Evolutionary conservation across 2,888 invertebrate species (phyloP).

Genomic region (Trissolcus japonicus): DNA sequence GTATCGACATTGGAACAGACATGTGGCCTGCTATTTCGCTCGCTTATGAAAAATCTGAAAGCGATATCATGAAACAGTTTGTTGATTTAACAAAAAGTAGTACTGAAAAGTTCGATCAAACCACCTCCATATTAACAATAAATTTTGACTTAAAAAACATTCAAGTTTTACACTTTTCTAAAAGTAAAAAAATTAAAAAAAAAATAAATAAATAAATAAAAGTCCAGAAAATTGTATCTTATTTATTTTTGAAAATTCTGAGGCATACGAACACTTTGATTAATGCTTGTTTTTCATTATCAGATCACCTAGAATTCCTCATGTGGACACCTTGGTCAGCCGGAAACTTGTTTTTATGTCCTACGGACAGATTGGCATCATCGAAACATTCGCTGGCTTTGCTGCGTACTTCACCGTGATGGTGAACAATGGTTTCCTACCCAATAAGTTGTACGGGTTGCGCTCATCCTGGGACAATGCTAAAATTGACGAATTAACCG

Average conservation of each 20-base stretch:
- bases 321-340: slow-evolving; percentile 79
- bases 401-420: slow-evolving; percentile 87
- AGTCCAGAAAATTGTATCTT: no score
- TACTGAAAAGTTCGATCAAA: no score
- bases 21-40: slow-evolving; percentile 87
- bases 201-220: no score
- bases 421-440: slow-evolving; percentile 88
- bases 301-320: slow-evolving; percentile 78
- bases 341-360: slow-evolving; percentile 77
- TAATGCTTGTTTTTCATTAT: background rate
- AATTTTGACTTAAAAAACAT: no score
- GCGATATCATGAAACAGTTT: slow-evolving; percentile 82
- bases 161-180: no score
- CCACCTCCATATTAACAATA: no score
- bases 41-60: slow-evolving; percentile 86
- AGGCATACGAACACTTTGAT: no score
- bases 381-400: slow-evolving; percentile 89
- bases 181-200: no score
- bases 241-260: no score
- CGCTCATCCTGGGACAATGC: slow-evolving; percentile 85
- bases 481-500: slow-evolving; percentile 80
- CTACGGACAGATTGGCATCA: slow-evolving; percentile 90
- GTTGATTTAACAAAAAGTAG: no score
- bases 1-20: slow-evolving; percentile 89
- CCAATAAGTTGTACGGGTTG: slow-evolving; percentile 81